Evolutionary conservation across 2,888 invertebrate species (phyloP).

Genomic region (Crepidodera aurea): DNA sequence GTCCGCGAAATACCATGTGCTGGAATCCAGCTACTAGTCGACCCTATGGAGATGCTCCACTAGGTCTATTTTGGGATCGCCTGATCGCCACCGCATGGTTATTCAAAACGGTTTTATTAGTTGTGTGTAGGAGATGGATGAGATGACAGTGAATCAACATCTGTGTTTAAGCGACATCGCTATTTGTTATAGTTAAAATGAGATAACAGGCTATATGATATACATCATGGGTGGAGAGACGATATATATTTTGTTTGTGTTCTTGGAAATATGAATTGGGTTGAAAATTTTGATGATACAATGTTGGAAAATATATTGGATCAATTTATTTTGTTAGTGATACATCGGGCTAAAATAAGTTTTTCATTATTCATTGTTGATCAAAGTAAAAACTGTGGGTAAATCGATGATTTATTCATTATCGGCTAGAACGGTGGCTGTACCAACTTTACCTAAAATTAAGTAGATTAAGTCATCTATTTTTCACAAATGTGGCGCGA

Average conservation of each 20-base stretch:
- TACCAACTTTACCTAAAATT: too few relatives aligned
- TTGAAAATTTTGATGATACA: background rate
- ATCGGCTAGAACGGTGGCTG: too few relatives aligned
- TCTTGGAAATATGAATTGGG: background rate
- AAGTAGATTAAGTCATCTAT: too few relatives aligned
- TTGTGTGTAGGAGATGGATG: conserved; percentile 52
- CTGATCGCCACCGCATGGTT: conserved; percentile 14
- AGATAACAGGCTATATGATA: conserved; percentile 25
- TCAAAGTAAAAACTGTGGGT: too few relatives aligned
- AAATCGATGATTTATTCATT: too few relatives aligned
- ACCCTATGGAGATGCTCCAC: conserved; percentile 37
- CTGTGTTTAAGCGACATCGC: conserved; percentile 39
- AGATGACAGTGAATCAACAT: conserved; percentile 48
- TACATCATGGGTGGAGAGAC: conserved; percentile 20
- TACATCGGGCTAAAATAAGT: too few relatives aligned
- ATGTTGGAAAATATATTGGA: background rate
- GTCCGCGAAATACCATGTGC: conserved; percentile 50
- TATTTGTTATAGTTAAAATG: conserved; percentile 36
- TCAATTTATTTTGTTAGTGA: too few relatives aligned
- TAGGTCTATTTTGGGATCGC: conserved; percentile 39
- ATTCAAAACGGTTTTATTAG: conserved; percentile 45
- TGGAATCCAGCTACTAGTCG: conserved; percentile 28
- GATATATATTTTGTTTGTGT: background rate
- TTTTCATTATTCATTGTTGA: too few relatives aligned
- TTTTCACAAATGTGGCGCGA: too few relatives aligned